phyloP scores from a whole-genome alignment of 2,113 vertebrate species.

The Typhlomys cinereus region DNA sequence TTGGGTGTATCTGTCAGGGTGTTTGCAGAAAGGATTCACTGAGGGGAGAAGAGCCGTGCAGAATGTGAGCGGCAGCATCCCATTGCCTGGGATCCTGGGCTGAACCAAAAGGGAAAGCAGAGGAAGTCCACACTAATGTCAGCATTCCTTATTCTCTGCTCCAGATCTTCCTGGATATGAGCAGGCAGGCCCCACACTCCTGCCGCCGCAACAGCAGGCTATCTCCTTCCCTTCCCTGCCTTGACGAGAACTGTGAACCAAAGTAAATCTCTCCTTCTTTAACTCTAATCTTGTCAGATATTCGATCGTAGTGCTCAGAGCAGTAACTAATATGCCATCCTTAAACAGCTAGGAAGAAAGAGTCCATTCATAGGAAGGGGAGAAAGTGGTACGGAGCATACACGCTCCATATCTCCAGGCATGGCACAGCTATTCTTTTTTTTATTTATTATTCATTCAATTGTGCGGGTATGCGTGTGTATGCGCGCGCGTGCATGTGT shows the following conservation, averaged over 20 bases:
- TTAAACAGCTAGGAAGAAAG: background rate
- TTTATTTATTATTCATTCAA: too few relatives aligned
- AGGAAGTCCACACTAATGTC: background rate
- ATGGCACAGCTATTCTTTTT: background rate
- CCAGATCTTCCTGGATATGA: background rate
- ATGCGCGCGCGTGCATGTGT: background rate
- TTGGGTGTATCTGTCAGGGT: background rate
- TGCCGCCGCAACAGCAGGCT: background rate
- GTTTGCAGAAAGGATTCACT: background rate
- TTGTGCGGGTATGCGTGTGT: too few relatives aligned
- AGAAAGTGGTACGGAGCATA: background rate
- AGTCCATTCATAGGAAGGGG: background rate
- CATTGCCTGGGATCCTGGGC: background rate
- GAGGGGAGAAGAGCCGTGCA: background rate
- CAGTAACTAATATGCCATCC: background rate
- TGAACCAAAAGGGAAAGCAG: background rate
- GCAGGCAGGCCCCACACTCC: background rate
- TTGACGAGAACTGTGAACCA: background rate
- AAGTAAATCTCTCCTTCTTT: too few relatives aligned
- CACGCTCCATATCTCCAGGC: background rate
- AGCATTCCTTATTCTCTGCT: background rate
- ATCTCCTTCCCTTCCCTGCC: background rate
- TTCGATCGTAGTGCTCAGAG: background rate
- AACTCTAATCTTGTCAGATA: background rate
- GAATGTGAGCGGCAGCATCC: background rate